Evolutionary conservation across 1,140 invertebrate species (phyloP), one percentile per base, ranked within the genome.

Genomic region (Drosophila navojoa): DNA sequence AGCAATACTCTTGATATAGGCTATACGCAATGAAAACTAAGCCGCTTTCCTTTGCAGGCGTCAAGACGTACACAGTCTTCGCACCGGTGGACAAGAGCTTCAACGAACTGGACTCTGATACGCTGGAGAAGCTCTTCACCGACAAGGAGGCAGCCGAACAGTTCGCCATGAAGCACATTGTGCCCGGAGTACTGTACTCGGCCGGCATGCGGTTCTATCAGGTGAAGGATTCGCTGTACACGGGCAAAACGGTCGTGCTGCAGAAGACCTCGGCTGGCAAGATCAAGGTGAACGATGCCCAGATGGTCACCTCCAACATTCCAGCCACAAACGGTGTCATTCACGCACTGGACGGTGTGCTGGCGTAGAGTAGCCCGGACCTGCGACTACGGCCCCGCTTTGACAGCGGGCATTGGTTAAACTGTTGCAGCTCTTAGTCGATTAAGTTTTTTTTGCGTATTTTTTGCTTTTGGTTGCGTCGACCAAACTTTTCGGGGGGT

Each of bases 311-410:
- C 6, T 95, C 96, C 86, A 97, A 97, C 91, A 95, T 97, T 74
- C 96, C 96, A 76, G 96, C 96, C 32, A 97, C 96, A 52, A 97
- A 98, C 92, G 97, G 97, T 69, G 96, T 98, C 38, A 95, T 98
- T 60, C 97, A 98, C 90, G 96, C 96, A 16, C 93, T 98, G 54
- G 96, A 97, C 82, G 93, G 94, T 45, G 93, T 96, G 5, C 92
- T 96, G 53, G 84, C 90, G 90, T 91, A 81, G 90, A 90, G 60
- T 35, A 38, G 10, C 38, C 35, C 45, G 44, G 25, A 57, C 6
- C 42, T 50, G 52, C 13, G 22, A 50, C 38, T 45, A 5, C 19
- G 38, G 50, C n/a, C 42, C 16, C 49, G 22, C 11, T 42, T 16
- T 50, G 42, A 35, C 1, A 35, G 29, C 16, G 29, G 44, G 40